Evolutionary conservation across 2,113 vertebrate genomes (phyloP).

Genomic region (Percopsis transmontana): DNA sequence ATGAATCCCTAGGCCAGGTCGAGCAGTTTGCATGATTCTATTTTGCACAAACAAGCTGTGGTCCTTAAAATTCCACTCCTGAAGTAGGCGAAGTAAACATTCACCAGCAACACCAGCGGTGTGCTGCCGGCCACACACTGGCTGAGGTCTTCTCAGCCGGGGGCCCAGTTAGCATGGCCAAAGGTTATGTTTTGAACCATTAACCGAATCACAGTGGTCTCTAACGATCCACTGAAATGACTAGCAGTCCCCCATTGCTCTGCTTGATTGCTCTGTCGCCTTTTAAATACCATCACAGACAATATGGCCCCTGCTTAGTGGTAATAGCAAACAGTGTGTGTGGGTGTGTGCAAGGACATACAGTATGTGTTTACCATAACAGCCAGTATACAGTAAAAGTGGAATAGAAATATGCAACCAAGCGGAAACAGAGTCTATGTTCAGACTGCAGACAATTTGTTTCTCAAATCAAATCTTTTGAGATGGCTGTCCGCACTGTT

Average conservation of each 20-base stretch:
- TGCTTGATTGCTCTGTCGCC: conserved; percentile 41
- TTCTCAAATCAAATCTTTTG: too few species aligned
- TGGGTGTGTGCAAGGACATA: not conserved
- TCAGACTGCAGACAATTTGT: too few species aligned
- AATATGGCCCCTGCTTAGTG: conserved; percentile 22
- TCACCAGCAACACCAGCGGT: too few species aligned
- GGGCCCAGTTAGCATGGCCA: conserved; percentile 14
- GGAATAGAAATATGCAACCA: too few species aligned
- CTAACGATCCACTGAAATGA: conserved; percentile 29
- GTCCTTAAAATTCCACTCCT: too few species aligned
- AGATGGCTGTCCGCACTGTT: too few species aligned
- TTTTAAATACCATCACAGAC: conserved; percentile 48
- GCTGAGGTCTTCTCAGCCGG: not conserved
- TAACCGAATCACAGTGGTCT: conserved; percentile 33
- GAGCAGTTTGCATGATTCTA: too few species aligned
- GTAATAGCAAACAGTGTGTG: not conserved
- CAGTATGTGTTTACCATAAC: not conserved
- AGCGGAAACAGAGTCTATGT: too few species aligned
- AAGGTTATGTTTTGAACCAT: conserved; percentile 31
- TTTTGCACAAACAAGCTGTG: too few species aligned
- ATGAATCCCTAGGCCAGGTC: too few species aligned
- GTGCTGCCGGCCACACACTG: too few species aligned
- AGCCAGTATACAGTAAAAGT: not conserved
- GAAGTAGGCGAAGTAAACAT: too few species aligned
- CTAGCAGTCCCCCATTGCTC: conserved; percentile 25